Base-by-base conservation (phyloP, 1,140 invertebrate genomes). In the Caenorhabditis briggsae region DNA sequence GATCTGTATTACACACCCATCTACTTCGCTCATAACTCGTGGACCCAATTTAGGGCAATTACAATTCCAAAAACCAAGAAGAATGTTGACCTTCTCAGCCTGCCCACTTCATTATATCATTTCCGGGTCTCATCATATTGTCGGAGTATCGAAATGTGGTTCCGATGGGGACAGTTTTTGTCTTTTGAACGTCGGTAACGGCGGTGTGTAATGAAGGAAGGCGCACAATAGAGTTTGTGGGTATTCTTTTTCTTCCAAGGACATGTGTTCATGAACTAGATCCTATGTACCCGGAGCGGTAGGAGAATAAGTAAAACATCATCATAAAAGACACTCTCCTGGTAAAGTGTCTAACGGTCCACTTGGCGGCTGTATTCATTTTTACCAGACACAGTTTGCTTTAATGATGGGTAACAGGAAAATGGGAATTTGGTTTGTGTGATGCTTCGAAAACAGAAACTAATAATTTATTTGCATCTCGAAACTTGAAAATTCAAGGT, bases 221-320 rank as follows among this genome's bases (percentile, higher is more conserved):
- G 50, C 46, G 46, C 20, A 78, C 70, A 78, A 78, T 78, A 50
- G 70, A 78, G 70, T 78, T 3, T 53, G 70, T 46, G 46, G 33
- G 33, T 33, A 33, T 33, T 33, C 33, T 33, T 78, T 12, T 48
- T 50, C 70, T 78, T 50, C 70, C 70, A 78, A 78, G 70, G 70
- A 78, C 70, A 25, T 53, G 70, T 78, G 43, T 78, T 78, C 70
- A 78, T 78, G 20, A 48, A 78, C 70, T 78, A 78, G 70, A 50
- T 78, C 18, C 25, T 78, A 78, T 53, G 70, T 78, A 50, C 70
- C 70, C 14, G 14, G 43, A 50, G n/a, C 12, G 70, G n/a, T 20
- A 20, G 59, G 46, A 50, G 41, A 78, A 78, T 50, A 78, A 48
- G 70, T 78, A 50, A 78, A 78, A 23, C 70, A 50, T 50, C 70